Evolutionary conservation across 2,888 invertebrate genomes (phyloP).

Genomic region (Scrobipalpa atriplicella): DNA sequence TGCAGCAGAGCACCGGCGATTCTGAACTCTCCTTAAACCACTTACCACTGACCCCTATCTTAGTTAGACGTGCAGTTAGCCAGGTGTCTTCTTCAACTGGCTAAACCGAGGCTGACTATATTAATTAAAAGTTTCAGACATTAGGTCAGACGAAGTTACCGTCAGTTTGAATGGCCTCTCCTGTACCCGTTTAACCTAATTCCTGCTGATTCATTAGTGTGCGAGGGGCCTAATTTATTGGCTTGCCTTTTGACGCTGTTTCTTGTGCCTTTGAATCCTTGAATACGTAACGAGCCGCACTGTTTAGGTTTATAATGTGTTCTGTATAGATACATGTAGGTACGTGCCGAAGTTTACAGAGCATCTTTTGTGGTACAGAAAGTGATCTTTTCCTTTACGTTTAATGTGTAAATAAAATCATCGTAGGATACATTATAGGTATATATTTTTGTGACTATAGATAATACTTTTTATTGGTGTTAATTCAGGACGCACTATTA

Average conservation of each 20-base stretch:
- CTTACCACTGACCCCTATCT: background rate
- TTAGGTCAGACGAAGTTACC: constrained; percentile 26
- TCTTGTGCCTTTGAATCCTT: background rate
- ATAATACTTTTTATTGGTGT: no score
- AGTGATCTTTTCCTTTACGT: no score
- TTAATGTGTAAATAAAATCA: no score
- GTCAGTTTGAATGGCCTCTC: constrained; percentile 17
- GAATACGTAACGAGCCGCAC: background rate
- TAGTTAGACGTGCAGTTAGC: background rate
- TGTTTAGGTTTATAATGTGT: background rate
- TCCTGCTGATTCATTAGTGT: constrained; percentile 20
- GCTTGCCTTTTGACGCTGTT: constrained; percentile 1
- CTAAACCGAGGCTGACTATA: constrained; percentile 31
- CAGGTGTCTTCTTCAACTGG: background rate
- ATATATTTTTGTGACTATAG: no score
- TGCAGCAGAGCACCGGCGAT: background rate
- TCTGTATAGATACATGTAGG: background rate
- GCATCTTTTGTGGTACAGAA: no score
- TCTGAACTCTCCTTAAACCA: background rate
- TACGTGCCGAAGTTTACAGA: no score
- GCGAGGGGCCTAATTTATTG: constrained; percentile 15
- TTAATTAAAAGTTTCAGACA: constrained; percentile 45
- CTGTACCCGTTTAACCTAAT: constrained; percentile 20
- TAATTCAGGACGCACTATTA: no score
- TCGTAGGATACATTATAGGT: no score